Percentiles rank a stretch among this genome's conserved stretches.
Conservation (phyloP, 1,140 invertebrate genomes). For the Philopotamus ludificatus region DNA sequence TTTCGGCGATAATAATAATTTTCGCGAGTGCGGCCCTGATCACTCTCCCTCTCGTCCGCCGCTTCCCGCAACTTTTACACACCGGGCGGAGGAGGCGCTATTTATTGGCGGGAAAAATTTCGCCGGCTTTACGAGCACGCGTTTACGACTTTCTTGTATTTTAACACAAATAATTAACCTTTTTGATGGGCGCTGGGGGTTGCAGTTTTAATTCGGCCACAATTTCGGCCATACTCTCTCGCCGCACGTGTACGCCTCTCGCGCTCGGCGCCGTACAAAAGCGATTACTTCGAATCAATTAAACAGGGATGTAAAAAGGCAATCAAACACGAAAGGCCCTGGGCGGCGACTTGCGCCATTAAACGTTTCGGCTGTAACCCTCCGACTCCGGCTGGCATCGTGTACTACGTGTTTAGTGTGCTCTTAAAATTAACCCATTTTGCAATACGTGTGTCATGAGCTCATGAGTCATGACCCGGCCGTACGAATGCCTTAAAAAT, state of each 20-base stretch:
- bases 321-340: conserved; percentile 16
- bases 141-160: conserved; percentile 12
- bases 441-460: too few relatives aligned
- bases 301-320: conserved; percentile 32
- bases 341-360: not conserved
- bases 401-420: not conserved
- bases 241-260: not conserved
- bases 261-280: conserved; percentile 17
- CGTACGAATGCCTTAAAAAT: too few relatives aligned
- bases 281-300: conserved; percentile 38
- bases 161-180: conserved; percentile 25
- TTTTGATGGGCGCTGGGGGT: not conserved
- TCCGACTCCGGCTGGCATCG: not conserved
- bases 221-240: not conserved
- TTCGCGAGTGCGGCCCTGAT: not conserved
- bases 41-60: not conserved
- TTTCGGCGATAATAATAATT: not conserved
- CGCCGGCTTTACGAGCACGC: not conserved
- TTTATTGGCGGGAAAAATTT: not conserved
- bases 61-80: not conserved
- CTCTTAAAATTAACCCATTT: not conserved
- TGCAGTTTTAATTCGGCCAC: conserved; percentile 11
- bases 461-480: too few relatives aligned
- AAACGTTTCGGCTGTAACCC: conserved; percentile 12
- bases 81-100: not conserved